phyloP scores from a whole-genome alignment of 2,888 invertebrate species.

The Aphodius sticticus region DNA sequence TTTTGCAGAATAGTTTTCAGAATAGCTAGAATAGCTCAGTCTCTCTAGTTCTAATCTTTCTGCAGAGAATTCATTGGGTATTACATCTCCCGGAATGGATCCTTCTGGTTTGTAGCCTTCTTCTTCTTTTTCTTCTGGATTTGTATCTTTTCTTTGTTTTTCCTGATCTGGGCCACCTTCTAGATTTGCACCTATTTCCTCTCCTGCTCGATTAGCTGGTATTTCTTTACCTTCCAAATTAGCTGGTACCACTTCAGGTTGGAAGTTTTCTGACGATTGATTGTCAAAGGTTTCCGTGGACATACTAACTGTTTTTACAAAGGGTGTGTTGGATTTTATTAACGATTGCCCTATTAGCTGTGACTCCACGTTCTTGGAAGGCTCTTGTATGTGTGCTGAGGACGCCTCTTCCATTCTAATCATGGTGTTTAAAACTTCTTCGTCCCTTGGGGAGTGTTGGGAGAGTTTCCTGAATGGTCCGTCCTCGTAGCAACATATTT shows the following conservation, averaged over 20 bases:
- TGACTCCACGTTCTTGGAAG: background rate
- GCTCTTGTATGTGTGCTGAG: background rate
- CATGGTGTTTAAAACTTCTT: background rate
- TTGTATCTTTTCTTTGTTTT: background rate
- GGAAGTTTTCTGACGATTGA: background rate
- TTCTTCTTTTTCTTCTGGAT: background rate
- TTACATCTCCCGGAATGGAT: background rate
- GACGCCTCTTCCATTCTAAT: background rate
- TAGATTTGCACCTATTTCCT: background rate
- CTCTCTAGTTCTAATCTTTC: background rate
- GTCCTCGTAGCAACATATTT: conserved; percentile 7
- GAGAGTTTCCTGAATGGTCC: background rate
- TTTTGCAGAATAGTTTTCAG: background rate
- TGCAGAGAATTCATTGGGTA: background rate
- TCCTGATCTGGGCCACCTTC: background rate
- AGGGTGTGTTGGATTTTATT: background rate
- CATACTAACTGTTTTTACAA: background rate
- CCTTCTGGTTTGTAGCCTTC: too few species aligned
- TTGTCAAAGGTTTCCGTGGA: background rate
- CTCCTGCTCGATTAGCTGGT: too few species aligned
- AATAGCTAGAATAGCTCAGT: too few species aligned
- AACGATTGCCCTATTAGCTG: background rate
- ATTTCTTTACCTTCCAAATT: background rate
- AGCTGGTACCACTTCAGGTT: background rate
- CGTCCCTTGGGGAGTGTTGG: conserved; percentile 13